phyloP scores from a whole-genome alignment of 2,888 invertebrate genomes.

The Aporophyla lueneburgensis region DNA sequence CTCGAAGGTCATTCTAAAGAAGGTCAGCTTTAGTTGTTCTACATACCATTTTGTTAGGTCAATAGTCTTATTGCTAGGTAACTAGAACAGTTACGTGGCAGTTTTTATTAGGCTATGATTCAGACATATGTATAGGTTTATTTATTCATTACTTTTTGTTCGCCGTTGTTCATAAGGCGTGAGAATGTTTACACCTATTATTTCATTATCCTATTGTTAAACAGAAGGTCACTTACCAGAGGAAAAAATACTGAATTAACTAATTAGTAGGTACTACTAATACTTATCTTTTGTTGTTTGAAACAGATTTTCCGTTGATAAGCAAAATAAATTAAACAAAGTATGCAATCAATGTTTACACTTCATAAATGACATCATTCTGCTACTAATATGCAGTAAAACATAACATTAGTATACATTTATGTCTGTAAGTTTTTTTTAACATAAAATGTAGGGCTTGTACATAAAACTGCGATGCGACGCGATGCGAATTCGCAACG shows the following conservation, averaged over 20 bases:
- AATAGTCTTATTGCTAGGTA: conserved; percentile 34
- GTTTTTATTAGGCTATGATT: conserved; percentile 4
- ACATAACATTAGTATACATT: neutral
- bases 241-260: conserved; percentile 14
- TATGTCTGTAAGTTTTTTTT: neutral
- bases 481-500: too few species aligned
- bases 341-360: conserved; percentile 17
- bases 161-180: conserved; percentile 9
- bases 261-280: neutral
- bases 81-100: conserved; percentile 39
- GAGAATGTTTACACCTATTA: conserved; percentile 13
- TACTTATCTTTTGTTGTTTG: conserved; percentile 6
- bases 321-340: conserved; percentile 16
- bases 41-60: conserved; percentile 19
- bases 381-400: conserved; percentile 9
- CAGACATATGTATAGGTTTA: neutral
- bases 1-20: conserved; percentile 27
- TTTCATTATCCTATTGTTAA: conserved; percentile 28
- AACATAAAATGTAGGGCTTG: too few species aligned
- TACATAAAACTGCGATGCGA: too few species aligned
- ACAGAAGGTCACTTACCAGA: conserved; percentile 7
- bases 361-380: conserved; percentile 14
- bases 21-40: conserved; percentile 3
- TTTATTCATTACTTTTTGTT: neutral
- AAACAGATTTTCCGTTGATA: conserved; percentile 10